A percentile compares a stretch with the other conserved stretches of the same genome.
Conservation (phyloP, 2,888 invertebrate species). For the Meta bourneti region DNA sequence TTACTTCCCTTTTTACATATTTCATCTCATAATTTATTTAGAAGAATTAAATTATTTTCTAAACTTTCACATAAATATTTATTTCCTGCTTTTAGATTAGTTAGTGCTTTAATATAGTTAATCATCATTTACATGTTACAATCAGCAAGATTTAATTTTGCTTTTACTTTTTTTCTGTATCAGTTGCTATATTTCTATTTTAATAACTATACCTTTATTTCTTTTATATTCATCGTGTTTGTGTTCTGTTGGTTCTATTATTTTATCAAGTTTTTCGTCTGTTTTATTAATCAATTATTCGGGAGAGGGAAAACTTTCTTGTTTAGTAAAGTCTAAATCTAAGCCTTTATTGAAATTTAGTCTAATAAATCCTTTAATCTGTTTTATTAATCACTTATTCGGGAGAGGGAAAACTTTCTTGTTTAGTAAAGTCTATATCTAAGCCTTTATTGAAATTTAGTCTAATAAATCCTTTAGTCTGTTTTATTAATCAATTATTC, state of each 20-base stretch:
- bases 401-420: too few relatives aligned
- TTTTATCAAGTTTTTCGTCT: background rate
- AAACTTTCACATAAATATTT: background rate
- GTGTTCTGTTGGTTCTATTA: too few relatives aligned
- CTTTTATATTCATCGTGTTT: background rate
- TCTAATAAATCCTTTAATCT: too few relatives aligned
- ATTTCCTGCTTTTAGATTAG: background rate
- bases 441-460: too few relatives aligned
- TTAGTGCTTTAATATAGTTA: background rate
- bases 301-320: background rate
- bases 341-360: too few relatives aligned
- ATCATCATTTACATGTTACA: background rate
- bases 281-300: background rate
- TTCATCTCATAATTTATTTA: background rate
- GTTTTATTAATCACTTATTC: too few relatives aligned
- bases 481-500: too few relatives aligned
- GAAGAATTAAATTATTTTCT: background rate
- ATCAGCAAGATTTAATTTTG: too few relatives aligned
- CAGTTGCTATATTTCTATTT: background rate
- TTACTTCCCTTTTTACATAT: too few relatives aligned
- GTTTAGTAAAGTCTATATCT: too few relatives aligned
- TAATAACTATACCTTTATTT: background rate
- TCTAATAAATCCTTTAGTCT: too few relatives aligned
- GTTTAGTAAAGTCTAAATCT: background rate
- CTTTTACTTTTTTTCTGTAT: too few relatives aligned